Evolutionary conservation across 2,113 vertebrate genomes (phyloP).

Genomic region (Aleadryas rufinucha): DNA sequence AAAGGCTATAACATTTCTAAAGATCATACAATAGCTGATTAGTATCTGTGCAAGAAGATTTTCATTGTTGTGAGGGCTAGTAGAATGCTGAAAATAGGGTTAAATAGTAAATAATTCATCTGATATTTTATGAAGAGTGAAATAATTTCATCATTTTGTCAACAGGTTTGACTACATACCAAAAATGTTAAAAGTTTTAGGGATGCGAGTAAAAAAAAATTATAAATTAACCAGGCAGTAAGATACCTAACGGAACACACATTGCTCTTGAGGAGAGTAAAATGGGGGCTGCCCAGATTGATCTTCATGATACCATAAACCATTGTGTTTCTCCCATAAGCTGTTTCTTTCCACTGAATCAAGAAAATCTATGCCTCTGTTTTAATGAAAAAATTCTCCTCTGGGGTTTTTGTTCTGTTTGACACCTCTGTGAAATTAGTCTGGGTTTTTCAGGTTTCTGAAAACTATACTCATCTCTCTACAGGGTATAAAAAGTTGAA

Average conservation of each 20-base stretch:
- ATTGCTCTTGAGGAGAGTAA: not conserved
- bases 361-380: not conserved
- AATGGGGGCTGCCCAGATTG: not conserved
- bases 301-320: not conserved
- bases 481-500: not conserved
- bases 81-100: not conserved
- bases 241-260: not conserved
- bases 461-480: not conserved
- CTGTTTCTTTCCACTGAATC: not conserved
- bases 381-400: not conserved
- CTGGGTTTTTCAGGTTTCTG: not conserved
- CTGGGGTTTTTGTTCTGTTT: not conserved
- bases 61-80: not conserved
- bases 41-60: not conserved
- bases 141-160: not conserved
- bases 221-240: not conserved
- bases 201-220: not conserved
- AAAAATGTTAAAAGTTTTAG: not conserved
- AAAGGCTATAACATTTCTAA: not conserved
- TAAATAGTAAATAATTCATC: not conserved
- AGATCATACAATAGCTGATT: not conserved
- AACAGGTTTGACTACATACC: not conserved
- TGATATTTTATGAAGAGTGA: not conserved
- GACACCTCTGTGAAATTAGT: not conserved
- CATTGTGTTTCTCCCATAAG: not conserved